Conservation (phyloP, 1,140 invertebrate species). For the Achroia grisella region DNA sequence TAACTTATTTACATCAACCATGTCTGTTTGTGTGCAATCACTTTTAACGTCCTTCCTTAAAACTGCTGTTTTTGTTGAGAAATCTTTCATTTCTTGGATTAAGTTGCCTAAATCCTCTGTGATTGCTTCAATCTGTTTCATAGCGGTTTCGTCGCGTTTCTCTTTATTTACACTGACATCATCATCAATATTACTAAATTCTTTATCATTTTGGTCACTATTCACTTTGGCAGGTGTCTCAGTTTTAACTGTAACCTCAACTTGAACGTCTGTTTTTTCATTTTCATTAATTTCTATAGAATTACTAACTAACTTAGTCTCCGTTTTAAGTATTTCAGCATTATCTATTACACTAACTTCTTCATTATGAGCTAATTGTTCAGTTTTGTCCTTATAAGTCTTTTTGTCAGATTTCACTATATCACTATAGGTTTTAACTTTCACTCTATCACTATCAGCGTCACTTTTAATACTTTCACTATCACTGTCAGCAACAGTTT, state of each 20-base stretch:
- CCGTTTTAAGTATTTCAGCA: conserved; percentile 26
- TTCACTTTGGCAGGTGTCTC: conserved; percentile 10
- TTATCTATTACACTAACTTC: conserved; percentile 20
- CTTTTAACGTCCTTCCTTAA: conserved; percentile 15
- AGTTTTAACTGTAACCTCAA: conserved; percentile 28
- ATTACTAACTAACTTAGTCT: conserved; percentile 46
- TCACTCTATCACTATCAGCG: conserved; percentile 24
- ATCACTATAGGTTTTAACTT: conserved; percentile 18
- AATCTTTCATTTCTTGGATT: conserved; percentile 47
- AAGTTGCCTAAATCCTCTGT: conserved; percentile 47
- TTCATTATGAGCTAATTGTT: conserved; percentile 31
- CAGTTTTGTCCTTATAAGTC: too few species aligned
- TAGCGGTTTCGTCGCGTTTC: conserved; percentile 16
- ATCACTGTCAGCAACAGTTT: conserved; percentile 13
- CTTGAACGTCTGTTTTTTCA: conserved; percentile 29
- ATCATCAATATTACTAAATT: not conserved
- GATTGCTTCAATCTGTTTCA: conserved; percentile 48
- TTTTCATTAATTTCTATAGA: conserved; percentile 29
- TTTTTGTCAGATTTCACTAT: not conserved
- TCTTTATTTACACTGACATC: conserved; percentile 20
- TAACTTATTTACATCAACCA: conserved; percentile 21
- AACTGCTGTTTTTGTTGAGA: conserved; percentile 26
- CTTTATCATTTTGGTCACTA: too few species aligned
- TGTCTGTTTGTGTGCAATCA: conserved; percentile 29
- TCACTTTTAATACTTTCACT: conserved; percentile 13